Percentiles rank a stretch among this genome's conserved stretches.
Conservation (phyloP, 2,888 invertebrate species). For the Euplexia lucipara region DNA sequence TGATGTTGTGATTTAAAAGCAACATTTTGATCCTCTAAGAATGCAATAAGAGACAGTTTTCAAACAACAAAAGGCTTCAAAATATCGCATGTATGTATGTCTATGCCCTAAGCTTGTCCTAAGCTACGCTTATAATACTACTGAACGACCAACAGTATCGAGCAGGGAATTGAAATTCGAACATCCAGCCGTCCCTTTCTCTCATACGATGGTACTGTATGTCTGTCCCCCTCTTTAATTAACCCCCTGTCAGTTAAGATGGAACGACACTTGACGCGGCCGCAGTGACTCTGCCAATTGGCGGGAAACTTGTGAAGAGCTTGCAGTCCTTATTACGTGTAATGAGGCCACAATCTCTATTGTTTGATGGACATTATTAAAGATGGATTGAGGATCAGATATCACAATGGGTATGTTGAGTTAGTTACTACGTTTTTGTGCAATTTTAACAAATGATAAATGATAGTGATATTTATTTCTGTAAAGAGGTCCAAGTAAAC, state of each 20-base stretch:
- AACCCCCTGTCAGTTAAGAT: constrained; percentile 79
- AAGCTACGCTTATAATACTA: constrained; percentile 26
- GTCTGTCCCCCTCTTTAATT: constrained; percentile 74
- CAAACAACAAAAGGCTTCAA: too few species aligned
- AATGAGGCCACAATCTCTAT: constrained; percentile 10
- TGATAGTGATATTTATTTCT: too few species aligned
- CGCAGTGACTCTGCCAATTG: constrained; percentile 83
- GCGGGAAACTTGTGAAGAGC: constrained; percentile 78
- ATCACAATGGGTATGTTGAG: too few species aligned
- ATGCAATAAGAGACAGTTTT: too few species aligned
- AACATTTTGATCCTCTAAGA: too few species aligned
- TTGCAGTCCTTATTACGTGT: constrained; percentile 60
- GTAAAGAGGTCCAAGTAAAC: too few species aligned
- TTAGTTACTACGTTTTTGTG: too few species aligned
- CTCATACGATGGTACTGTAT: constrained; percentile 27
- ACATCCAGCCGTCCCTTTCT: constrained; percentile 56
- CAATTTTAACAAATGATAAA: too few species aligned
- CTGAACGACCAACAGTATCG: constrained; percentile 35
- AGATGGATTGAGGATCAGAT: too few species aligned
- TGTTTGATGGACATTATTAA: neutral
- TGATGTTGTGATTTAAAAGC: too few species aligned
- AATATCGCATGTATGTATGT: too few species aligned
- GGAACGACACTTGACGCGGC: constrained; percentile 83
- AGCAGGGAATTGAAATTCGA: constrained; percentile 64
- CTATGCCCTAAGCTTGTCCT: neutral